Evolutionary conservation across 2,113 vertebrate genomes (phyloP).

Genomic region (Lepus europaeus): DNA sequence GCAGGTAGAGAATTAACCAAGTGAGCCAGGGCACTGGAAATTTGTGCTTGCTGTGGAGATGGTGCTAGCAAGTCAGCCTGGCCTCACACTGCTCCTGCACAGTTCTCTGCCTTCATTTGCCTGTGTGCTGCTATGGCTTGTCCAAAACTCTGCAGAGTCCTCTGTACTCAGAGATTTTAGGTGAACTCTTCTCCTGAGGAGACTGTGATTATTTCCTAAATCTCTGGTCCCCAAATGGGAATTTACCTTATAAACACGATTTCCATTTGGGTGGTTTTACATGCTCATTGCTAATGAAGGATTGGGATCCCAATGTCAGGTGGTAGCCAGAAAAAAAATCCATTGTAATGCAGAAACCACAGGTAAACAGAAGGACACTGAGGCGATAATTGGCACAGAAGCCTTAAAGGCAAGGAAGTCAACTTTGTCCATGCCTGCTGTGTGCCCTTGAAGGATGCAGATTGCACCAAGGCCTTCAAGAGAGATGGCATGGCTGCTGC

Average conservation of each 20-base stretch:
- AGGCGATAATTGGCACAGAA: neutral
- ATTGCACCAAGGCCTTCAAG: neutral
- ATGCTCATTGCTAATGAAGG: neutral
- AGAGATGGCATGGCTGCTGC: neutral
- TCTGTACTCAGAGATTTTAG: neutral
- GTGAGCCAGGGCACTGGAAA: too few relatives aligned
- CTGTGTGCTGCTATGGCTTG: neutral
- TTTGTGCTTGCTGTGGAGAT: neutral
- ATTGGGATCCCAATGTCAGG: neutral
- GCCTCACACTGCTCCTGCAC: neutral
- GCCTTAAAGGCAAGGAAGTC: accelerated
- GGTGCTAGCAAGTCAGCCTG: neutral
- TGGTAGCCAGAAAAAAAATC: neutral
- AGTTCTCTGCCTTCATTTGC: neutral
- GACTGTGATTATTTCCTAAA: neutral
- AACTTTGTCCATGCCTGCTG: neutral
- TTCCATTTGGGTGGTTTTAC: neutral
- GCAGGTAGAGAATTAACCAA: too few relatives aligned
- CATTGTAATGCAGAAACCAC: neutral
- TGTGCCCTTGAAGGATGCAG: neutral
- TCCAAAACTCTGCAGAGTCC: neutral
- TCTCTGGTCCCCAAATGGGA: neutral
- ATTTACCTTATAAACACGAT: neutral
- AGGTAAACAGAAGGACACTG: neutral
- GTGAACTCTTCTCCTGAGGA: neutral